Base-by-base conservation (phyloP, 2,797 vertebrate species). In the Nasua narica region DNA sequence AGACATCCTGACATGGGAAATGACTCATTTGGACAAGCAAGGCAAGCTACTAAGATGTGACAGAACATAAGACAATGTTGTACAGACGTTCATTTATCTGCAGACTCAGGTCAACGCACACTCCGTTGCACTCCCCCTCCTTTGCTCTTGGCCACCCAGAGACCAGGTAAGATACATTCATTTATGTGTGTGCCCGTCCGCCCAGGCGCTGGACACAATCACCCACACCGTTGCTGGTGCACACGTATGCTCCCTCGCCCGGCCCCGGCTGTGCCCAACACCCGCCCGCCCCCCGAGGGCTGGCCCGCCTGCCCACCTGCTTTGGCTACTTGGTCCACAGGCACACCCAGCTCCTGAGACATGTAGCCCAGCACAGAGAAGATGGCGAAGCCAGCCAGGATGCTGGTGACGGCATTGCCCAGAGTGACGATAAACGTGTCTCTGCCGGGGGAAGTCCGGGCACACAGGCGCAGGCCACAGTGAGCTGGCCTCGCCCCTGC, bases 311-410 rank as follows among this genome's bases (percentile, higher is more conserved):
- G 58, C 97, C 82, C 83, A 99, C 99, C 99, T 99, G 99, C 99
- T 99, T 99, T 99, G 97, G 99, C 99, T 37, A 99, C 99, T 95
- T 99, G 98, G 96, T 99, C 98, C 96, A 99, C 99, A 48, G 99
- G 99, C 79, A 99, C 99, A 7, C 98, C 99, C 91, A 99, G 98
- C 95, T 99, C 99, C 98, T 99, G 98, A 48, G 99, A 99, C 99
- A 99, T 99, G 97, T 99, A 99, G 72, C 99, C 99, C 98, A 99
- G 97, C 97, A 99, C 99, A 0, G 99, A 99, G 98, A 99, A 99
- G 97, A 99, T 99, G 95, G 99, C 99, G 97, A 99, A 99, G 37
- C 99, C 99, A 54, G 99, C 99, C 97, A 99, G 97, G 97, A 99
- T 99, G 97, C 99, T 99, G 97, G 99, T 99, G 98, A 99, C 93